Conservation (phyloP, 1,140 invertebrate species). For the Dendroctonus valens region DNA sequence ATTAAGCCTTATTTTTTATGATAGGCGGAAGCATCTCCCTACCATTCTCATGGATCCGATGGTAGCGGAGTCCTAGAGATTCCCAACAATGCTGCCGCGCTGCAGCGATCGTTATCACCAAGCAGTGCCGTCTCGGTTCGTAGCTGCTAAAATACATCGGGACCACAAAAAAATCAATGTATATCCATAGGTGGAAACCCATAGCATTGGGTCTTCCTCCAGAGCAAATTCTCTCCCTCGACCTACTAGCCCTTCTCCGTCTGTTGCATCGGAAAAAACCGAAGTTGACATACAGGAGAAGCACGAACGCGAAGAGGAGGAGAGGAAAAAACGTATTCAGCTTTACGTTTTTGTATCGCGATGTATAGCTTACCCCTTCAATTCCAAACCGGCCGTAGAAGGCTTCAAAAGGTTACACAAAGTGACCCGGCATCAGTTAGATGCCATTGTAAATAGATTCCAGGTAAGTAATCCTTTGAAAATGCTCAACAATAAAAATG, state of each 20-base stretch:
- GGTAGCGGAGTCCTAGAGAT: conserved; percentile 50
- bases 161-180: neutral
- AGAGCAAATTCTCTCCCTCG: conserved; percentile 67
- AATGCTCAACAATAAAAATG: too few species aligned
- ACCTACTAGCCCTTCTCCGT: conserved; percentile 80
- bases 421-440: conserved; percentile 94
- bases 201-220: conserved; percentile 47
- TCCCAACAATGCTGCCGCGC: conserved; percentile 52
- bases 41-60: conserved; percentile 42
- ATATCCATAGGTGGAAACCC: conserved; percentile 25
- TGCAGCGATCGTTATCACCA: conserved; percentile 58
- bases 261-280: conserved; percentile 74
- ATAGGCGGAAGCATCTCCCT: conserved; percentile 45
- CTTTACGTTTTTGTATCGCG: conserved; percentile 98
- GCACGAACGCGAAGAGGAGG: conserved; percentile 88
- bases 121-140: conserved; percentile 63
- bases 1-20: neutral
- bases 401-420: conserved; percentile 92
- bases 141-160: conserved; percentile 19
- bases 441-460: conserved; percentile 93
- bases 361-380: conserved; percentile 98
- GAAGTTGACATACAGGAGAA: conserved; percentile 72
- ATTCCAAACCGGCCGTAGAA: conserved; percentile 98
- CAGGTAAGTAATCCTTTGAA: conserved; percentile 61
- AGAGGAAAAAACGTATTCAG: conserved; percentile 89